Evolutionary conservation across 2,113 vertebrate species (phyloP).

Genomic region (Engystomops pustulosus): DNA sequence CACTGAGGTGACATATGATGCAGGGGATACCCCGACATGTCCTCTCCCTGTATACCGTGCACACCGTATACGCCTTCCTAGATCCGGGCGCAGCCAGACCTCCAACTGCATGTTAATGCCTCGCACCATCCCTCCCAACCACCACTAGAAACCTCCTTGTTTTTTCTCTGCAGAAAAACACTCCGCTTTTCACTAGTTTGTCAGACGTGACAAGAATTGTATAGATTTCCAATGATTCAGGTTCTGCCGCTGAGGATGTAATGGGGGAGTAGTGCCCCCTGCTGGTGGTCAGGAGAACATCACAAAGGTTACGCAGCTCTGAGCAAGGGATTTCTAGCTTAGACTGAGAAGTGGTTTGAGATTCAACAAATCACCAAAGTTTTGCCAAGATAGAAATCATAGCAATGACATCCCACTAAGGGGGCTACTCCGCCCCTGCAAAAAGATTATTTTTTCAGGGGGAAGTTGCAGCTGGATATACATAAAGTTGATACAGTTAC

Average conservation of each 20-base stretch:
- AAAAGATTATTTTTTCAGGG: too few species aligned
- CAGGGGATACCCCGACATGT: too few species aligned
- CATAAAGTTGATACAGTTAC: too few species aligned
- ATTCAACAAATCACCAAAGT: background rate
- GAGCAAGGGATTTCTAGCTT: too few species aligned
- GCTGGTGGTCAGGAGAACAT: background rate
- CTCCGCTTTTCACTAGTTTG: conserved; percentile 45
- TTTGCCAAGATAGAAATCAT: too few species aligned
- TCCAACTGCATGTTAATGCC: conserved; percentile 6
- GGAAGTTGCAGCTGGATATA: too few species aligned
- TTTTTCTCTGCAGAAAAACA: conserved; percentile 42
- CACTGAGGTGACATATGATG: background rate
- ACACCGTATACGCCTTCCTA: background rate
- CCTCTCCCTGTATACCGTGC: background rate
- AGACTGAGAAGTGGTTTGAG: background rate
- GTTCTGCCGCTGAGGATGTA: background rate
- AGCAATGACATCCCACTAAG: too few species aligned
- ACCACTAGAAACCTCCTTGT: conserved; percentile 1
- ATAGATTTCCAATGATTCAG: background rate
- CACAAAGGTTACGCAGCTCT: background rate
- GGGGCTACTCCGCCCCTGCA: too few species aligned
- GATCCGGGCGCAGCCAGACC: conserved; percentile 3
- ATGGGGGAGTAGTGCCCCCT: conserved; percentile 23
- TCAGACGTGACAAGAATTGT: conserved; percentile 50
- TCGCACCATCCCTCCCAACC: background rate